phyloP scores from a whole-genome alignment of 2,888 invertebrate species.

The Zygogramma bicolorata region DNA sequence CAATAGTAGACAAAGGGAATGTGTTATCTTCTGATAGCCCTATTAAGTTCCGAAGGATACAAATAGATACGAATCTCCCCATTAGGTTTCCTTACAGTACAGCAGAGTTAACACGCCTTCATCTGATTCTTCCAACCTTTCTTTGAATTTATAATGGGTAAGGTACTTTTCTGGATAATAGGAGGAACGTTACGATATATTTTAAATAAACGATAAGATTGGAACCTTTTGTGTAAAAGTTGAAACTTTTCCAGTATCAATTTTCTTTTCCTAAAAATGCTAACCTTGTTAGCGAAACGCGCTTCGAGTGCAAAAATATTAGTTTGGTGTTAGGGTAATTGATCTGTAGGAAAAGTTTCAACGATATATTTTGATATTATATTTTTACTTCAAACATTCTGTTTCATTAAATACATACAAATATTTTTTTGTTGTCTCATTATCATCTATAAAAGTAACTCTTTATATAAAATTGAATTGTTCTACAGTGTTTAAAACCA shows the following conservation, averaged over 20 bases:
- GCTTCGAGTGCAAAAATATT: no score
- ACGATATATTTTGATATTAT: not conserved
- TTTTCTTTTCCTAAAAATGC: no score
- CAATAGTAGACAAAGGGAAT: conserved; percentile 40
- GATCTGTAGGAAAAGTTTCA: no score
- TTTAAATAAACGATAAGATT: no score
- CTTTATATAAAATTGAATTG: no score
- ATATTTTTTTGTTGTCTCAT: not conserved
- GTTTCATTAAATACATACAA: not conserved
- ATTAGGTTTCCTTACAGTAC: conserved; percentile 26
- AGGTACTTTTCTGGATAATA: not conserved
- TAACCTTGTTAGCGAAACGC: no score
- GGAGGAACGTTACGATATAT: not conserved
- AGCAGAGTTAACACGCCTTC: no score
- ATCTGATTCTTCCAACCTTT: conserved; percentile 34
- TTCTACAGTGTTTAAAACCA: no score
- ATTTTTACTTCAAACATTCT: not conserved
- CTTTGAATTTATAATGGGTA: conserved; percentile 32
- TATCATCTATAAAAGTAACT: no score
- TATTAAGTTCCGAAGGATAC: conserved; percentile 40
- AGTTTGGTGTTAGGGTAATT: no score
- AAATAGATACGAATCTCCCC: conserved; percentile 37
- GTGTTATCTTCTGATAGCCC: conserved; percentile 35
- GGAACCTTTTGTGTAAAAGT: no score
- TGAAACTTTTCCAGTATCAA: no score